Evolutionary conservation across 2,113 vertebrate genomes (phyloP), one percentile per base, ranked within the genome.

Genomic region (Rhea pennata): DNA sequence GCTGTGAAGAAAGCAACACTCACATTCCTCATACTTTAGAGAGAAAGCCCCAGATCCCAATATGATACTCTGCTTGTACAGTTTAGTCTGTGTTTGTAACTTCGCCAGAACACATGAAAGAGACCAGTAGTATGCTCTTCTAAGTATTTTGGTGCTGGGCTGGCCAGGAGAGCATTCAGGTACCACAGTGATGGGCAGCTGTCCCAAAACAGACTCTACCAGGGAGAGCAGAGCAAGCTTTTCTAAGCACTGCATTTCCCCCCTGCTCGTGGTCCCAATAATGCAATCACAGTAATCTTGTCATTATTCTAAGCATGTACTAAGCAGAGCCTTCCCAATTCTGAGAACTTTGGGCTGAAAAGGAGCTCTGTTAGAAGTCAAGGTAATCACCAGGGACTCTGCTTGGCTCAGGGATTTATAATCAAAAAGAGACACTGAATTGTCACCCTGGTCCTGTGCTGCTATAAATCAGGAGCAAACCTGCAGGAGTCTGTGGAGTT

Each of bases 41-140:
- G 40, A 15, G 61, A 29, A 76, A 88, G 6, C n/a, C 70, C 73
- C 73, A 48, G 29, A 75, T 23, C 65, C 61, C 66, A 23, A 7
- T 61, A 39, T 40, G 24, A 40, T 39, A 0, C 29, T 16, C 10
- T 4, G 21, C 61, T 4, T 16, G 0, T 1, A 0, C 2, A 12
- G 2, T 46, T 9, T 61, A 27, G 46, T 2, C n/a, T 8, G 51
- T 3, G 1, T 67, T 62, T 70, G 46, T 20, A n/a, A 50, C 54
- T 40, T 54, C 4, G 0, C 44, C 19, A 31, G 65, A 46, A 64
- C 12, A 51, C 15, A 14, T 15, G 10, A 10, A 6, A 14, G 74
- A 15, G 66, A 59, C 70, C 2, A 3, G 5, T 65, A 0, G 0
- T 22, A 40, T 46, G 88, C 48, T 42, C 39, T 22, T 21, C 12